Percentiles rank a stretch among this genome's conserved stretches.
Evolutionary conservation across 2,797 vertebrate genomes (phyloP).

Genomic region (Taenioides sp.): DNA sequence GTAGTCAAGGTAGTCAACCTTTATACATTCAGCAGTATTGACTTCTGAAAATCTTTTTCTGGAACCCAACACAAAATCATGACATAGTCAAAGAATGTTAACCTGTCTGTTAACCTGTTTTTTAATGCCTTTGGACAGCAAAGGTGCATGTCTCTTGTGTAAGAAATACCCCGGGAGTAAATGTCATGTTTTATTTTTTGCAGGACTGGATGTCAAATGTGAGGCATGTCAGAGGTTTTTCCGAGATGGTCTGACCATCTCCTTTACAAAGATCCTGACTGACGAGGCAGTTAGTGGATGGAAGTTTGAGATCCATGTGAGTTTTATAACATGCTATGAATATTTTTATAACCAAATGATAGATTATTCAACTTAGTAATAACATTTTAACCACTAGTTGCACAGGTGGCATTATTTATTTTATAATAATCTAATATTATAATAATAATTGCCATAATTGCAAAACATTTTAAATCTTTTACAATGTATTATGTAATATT

Average conservation of each 20-base stretch:
- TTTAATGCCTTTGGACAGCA: background rate
- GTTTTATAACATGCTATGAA: conserved; percentile 43
- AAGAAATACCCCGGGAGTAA: background rate
- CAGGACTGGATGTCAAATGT: conserved; percentile 99
- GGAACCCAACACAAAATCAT: background rate
- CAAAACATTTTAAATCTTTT: background rate
- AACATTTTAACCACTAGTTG: background rate
- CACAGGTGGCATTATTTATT: background rate
- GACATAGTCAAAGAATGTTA: background rate
- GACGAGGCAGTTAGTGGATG: conserved; percentile 99
- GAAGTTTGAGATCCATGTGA: conserved; percentile 99
- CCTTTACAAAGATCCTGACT: conserved; percentile 99
- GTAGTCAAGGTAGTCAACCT: too few species aligned
- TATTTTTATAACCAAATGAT: background rate
- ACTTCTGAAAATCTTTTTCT: background rate
- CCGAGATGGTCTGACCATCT: conserved; percentile 97
- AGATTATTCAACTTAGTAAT: background rate
- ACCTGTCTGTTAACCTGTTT: background rate
- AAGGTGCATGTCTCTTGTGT: background rate
- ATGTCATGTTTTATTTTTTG: conserved; percentile 21
- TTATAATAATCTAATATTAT: too few species aligned
- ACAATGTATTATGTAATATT: too few species aligned
- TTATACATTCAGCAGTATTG: background rate
- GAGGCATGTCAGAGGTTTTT: conserved; percentile 99
- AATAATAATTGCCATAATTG: background rate